These are phyloP conservation scores for Aphaenogaster floridana DNA, from an alignment of 1,140 invertebrate genomes.

Conservation along the genomic window DNA sequence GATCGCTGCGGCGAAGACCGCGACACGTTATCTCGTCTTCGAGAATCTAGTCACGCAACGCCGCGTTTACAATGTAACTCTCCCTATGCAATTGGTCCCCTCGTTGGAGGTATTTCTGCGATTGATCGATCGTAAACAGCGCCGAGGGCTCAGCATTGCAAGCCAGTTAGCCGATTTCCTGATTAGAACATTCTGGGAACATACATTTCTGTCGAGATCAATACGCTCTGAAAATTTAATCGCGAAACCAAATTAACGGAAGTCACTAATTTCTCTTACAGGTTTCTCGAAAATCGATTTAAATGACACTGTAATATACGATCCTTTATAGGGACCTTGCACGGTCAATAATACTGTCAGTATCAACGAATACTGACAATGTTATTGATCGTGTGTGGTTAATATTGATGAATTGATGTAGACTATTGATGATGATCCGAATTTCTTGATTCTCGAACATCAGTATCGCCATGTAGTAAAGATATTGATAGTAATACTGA, in stretches of 20 bases:
- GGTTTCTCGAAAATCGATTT: background rate
- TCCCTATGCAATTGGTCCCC: background rate
- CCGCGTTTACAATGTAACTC: background rate
- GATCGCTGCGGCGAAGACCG: constrained; percentile 18
- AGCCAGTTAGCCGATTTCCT: constrained; percentile 14
- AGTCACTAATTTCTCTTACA: background rate
- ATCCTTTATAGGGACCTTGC: background rate
- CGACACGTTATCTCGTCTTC: background rate
- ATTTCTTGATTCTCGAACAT: too few relatives aligned
- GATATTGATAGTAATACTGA: too few relatives aligned
- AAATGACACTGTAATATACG: background rate
- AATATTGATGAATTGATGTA: too few relatives aligned
- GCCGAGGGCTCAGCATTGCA: background rate
- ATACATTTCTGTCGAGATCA: background rate
- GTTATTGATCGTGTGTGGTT: too few relatives aligned
- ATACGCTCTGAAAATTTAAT: background rate
- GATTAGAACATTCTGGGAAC: background rate
- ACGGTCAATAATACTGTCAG: too few relatives aligned
- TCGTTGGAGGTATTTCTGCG: background rate
- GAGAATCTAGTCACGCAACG: constrained; percentile 50
- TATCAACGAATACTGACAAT: too few relatives aligned
- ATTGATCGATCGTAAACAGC: constrained; percentile 19
- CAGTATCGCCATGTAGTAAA: too few relatives aligned
- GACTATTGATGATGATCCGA: too few relatives aligned
- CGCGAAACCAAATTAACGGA: background rate